A percentile compares a stretch with the other conserved stretches of the same genome.
Evolutionary conservation across 2,797 vertebrate genomes (phyloP).

Genomic region (Tadarida brasiliensis): DNA sequence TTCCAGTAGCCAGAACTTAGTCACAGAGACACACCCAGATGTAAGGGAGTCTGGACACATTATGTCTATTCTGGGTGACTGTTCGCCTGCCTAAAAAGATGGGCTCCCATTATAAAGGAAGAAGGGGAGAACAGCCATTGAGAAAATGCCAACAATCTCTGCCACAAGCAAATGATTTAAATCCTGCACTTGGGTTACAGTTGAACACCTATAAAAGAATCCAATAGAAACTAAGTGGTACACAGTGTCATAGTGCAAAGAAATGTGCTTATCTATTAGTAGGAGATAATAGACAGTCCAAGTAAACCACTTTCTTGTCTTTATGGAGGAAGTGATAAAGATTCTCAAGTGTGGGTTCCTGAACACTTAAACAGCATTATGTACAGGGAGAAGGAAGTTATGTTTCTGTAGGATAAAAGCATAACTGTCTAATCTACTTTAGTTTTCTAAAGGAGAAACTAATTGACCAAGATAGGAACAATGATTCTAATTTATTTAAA

Average conservation of each 20-base stretch:
- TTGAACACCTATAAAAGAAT: slow-evolving; percentile 21
- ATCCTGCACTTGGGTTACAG: not conserved
- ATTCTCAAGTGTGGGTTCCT: not conserved
- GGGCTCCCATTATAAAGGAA: not conserved
- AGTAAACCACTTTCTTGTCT: not conserved
- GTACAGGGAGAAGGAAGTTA: not conserved
- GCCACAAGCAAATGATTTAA: slow-evolving; percentile 21
- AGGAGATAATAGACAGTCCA: not conserved
- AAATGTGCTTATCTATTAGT: not conserved
- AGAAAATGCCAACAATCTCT: slow-evolving; percentile 24
- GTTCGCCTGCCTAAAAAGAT: not conserved
- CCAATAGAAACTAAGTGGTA: not conserved
- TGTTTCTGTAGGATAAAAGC: not conserved
- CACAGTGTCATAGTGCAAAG: not conserved
- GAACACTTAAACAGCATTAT: not conserved
- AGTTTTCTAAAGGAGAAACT: slow-evolving; percentile 46
- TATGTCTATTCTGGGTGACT: not conserved
- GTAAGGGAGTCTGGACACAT: not conserved
- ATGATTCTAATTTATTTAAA: slow-evolving; percentile 58
- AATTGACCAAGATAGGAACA: slow-evolving; percentile 18
- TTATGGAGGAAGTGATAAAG: not conserved
- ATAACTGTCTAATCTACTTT: slow-evolving; percentile 29
- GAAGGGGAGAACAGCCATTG: not conserved
- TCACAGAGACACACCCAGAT: not conserved
- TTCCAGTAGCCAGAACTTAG: not conserved